Evolutionary conservation across 2,113 vertebrate genomes (phyloP), one percentile per base, ranked within the genome.

Genomic region (Pampusana beccarii): DNA sequence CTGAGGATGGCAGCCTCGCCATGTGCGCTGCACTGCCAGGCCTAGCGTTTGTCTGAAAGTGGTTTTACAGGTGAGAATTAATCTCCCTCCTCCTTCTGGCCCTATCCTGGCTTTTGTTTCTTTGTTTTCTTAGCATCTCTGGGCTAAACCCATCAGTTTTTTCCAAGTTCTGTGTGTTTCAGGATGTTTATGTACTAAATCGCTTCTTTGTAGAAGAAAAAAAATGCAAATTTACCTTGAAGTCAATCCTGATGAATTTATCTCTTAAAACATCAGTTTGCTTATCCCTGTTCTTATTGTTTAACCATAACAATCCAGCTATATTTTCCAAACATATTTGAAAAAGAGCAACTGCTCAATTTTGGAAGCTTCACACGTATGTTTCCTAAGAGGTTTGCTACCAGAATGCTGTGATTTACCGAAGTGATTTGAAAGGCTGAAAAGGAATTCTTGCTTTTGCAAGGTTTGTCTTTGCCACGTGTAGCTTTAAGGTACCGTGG

Each of bases 1-100:
- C 95, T 94, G 94, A 95, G 87, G 96, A 96, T 96, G 96, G 93
- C 95, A 95, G 85, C 74, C 92, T 94, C 0, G n/a, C 75, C 93
- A 57, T 69, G 18, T 79, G 1, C 28, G 36, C n/a, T 18, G 57
- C 65, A n/a, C 44, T 87, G 61, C 25, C n/a, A 80, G 54, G 11
- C 74, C 15, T 3, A 24, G 16, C 23, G 16, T 65, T 80, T 73
- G 61, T 69, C 57, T 75, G 12, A 28, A 60, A 87, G 46, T 64
- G 20, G 18, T 44, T 90, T 75, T 61, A 79, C 42, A 91, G 94
- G 77, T 91, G 86, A 78, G 54, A 80, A 60, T 86, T 70, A 21
- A 19, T 78, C 7, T 70, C 5, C 94, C 5, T 6, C 2, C 28
- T 70, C 33, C 42, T 4, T 2, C 16, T 57, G 33, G 2, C 51